Evolutionary conservation across 2,113 vertebrate genomes (phyloP).

Genomic region (Hypomesus transpacificus): DNA sequence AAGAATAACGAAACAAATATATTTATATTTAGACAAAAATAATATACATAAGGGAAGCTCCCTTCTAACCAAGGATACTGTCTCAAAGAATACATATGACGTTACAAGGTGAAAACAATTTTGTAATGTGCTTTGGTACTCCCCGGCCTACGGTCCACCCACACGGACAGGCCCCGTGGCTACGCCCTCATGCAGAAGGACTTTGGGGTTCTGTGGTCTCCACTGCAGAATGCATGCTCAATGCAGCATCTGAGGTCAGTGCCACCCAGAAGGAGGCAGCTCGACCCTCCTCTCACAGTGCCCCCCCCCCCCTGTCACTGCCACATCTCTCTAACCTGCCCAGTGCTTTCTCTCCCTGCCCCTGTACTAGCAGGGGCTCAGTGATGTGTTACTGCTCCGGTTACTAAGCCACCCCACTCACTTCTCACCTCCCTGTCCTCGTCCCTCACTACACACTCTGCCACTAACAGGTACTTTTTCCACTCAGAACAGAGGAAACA

Average conservation of each 20-base stretch:
- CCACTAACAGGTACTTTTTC: constrained; percentile 34
- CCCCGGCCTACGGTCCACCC: constrained; percentile 42
- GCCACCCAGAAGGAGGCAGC: constrained; percentile 50
- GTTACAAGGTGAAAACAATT: constrained; percentile 43
- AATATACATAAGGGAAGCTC: constrained; percentile 25
- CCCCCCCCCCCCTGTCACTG: constrained; percentile 5
- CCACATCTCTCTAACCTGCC: constrained; percentile 33
- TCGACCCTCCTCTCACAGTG: constrained; percentile 28
- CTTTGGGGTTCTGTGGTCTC: constrained; percentile 71
- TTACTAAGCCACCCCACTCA: constrained; percentile 32
- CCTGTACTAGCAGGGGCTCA: constrained; percentile 31
- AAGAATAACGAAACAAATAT: background rate
- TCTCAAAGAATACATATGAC: too few relatives aligned
- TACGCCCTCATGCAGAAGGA: constrained; percentile 74
- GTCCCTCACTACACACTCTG: constrained; percentile 41
- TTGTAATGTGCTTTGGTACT: constrained; percentile 53
- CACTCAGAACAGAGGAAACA: constrained; percentile 49
- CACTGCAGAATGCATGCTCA: constrained; percentile 74
- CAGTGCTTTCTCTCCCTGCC: constrained; percentile 29
- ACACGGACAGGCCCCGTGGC: constrained; percentile 64
- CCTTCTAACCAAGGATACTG: too few relatives aligned
- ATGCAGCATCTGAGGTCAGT: constrained; percentile 81
- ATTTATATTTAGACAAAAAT: constrained; percentile 7
- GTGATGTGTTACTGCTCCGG: constrained; percentile 35
- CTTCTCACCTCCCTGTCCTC: constrained; percentile 33